Evolutionary conservation across 2,888 invertebrate genomes (phyloP).

Genomic region (Sarcophaga variegata): DNA sequence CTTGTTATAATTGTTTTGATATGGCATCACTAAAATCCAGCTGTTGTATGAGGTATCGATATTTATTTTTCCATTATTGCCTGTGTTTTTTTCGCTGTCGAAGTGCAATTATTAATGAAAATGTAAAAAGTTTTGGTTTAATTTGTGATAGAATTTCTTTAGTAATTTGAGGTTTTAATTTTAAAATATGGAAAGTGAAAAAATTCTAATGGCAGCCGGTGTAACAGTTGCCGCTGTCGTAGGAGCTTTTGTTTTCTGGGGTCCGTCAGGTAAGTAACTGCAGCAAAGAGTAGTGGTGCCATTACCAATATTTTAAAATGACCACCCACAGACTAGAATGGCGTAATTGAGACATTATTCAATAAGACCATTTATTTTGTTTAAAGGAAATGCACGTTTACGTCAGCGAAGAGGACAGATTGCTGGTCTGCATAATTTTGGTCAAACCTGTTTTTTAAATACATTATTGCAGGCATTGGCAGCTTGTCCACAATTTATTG

Average conservation of each 20-base stretch:
- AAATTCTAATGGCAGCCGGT: slow-evolving; percentile 90
- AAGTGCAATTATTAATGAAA: slow-evolving; percentile 28
- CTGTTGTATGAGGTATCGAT: slow-evolving; percentile 62
- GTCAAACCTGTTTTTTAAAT: slow-evolving; percentile 96
- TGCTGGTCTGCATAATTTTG: slow-evolving; percentile 94
- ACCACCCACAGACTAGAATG: slow-evolving; percentile 22
- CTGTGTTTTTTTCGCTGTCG: slow-evolving; percentile 3
- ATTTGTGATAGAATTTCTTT: slow-evolving; percentile 14
- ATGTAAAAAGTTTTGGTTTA: slow-evolving; percentile 43
- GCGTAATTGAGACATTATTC: neutral
- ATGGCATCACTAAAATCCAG: slow-evolving; percentile 36
- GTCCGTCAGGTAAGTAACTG: slow-evolving; percentile 81
- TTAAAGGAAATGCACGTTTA: slow-evolving; percentile 81
- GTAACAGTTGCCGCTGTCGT: slow-evolving; percentile 90
- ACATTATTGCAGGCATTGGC: slow-evolving; percentile 94
- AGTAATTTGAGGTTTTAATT: slow-evolving; percentile 17
- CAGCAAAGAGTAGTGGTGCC: neutral
- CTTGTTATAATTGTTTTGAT: neutral
- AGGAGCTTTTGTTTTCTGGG: slow-evolving; percentile 92
- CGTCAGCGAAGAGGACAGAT: slow-evolving; percentile 88
- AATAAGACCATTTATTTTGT: slow-evolving; percentile 25
- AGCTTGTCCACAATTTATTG: slow-evolving; percentile 91
- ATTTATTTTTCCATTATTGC: slow-evolving; percentile 45
- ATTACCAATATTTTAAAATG: neutral
- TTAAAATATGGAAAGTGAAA: slow-evolving; percentile 84